These are phyloP conservation scores for Dendrocopos noguchii DNA, from an alignment of 2,113 vertebrate genomes.

Conservation along the genomic window DNA sequence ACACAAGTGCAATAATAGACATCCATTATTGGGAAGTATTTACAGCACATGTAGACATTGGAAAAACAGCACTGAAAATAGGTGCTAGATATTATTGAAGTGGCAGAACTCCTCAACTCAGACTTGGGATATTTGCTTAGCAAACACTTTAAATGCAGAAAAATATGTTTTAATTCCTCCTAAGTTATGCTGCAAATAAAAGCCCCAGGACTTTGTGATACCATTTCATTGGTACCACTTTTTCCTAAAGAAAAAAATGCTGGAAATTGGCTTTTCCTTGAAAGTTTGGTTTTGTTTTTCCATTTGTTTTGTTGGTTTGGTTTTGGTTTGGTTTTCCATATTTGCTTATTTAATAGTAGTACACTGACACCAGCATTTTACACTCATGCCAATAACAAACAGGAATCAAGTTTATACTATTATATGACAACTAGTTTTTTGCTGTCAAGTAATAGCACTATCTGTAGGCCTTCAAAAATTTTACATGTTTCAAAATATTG, in stretches of 20 bases:
- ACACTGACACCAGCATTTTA: background rate
- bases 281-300: background rate
- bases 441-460: background rate
- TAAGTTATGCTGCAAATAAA: background rate
- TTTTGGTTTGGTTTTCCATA: too few species aligned
- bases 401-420: background rate
- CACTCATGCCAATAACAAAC: background rate
- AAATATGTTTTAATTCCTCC: background rate
- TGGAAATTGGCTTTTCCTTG: background rate
- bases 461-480: background rate
- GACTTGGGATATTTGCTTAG: background rate
- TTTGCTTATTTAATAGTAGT: background rate
- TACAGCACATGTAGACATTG: background rate
- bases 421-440: background rate
- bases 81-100: background rate
- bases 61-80: background rate
- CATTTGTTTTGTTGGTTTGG: too few species aligned
- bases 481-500: background rate
- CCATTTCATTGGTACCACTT: background rate
- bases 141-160: background rate
- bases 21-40: background rate
- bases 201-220: background rate
- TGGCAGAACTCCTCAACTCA: background rate
- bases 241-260: background rate
- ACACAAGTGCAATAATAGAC: background rate